Evolutionary conservation across 2,888 invertebrate species (phyloP).

Genomic region (Drosophila anceps): DNA sequence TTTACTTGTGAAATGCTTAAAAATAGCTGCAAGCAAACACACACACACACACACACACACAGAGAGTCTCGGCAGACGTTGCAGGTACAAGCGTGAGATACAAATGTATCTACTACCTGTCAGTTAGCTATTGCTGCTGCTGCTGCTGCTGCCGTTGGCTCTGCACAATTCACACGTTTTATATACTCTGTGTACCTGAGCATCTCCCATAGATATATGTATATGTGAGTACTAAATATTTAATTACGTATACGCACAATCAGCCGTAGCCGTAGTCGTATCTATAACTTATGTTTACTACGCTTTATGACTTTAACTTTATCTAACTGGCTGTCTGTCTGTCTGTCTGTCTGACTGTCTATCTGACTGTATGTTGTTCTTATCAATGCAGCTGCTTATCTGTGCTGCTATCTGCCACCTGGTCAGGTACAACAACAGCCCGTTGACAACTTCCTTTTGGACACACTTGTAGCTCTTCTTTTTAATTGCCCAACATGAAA

Average conservation of each 20-base stretch:
- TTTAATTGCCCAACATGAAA: conserved; percentile 57
- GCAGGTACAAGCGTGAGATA: conserved; percentile 69
- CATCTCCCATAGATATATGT: conserved; percentile 6
- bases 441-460: conserved; percentile 71
- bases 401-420: conserved; percentile 13
- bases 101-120: conserved; percentile 72
- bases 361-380: conserved; percentile 13
- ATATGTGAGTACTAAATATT: conserved; percentile 41
- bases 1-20: conserved; percentile 72
- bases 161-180: conserved; percentile 74
- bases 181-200: conserved; percentile 36
- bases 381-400: conserved; percentile 48
- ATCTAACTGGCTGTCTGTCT: conserved; percentile 29
- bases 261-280: background rate
- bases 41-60: conserved; percentile 28
- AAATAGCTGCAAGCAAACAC: conserved; percentile 58
- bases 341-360: background rate
- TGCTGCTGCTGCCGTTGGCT: conserved; percentile 30
- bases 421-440: conserved; percentile 43
- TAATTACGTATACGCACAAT: conserved; percentile 45
- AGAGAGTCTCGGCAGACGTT: conserved; percentile 1
- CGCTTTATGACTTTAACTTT: conserved; percentile 45
- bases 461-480: conserved; percentile 27
- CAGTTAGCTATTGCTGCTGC: conserved; percentile 22
- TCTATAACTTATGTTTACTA: conserved; percentile 2